phyloP scores from a whole-genome alignment of 2,888 invertebrate species.

The Sussaba pulchella region DNA sequence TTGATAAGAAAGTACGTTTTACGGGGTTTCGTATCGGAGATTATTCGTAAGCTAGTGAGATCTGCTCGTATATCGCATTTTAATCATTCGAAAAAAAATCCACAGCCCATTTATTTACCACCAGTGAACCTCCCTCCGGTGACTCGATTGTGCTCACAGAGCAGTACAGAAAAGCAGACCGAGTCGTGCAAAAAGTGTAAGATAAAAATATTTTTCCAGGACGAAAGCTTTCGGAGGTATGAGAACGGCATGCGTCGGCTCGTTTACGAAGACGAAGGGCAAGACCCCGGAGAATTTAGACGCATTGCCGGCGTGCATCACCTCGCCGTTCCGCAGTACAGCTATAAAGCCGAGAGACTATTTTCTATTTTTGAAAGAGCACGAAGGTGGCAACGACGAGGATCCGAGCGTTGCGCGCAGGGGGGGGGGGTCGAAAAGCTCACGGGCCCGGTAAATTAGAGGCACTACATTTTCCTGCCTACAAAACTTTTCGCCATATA shows the following conservation, averaged over 20 bases:
- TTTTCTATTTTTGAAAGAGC: constrained; percentile 43
- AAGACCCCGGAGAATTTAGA: constrained; percentile 57
- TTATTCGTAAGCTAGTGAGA: too few relatives aligned
- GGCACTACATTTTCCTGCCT: constrained; percentile 62
- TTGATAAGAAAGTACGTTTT: too few relatives aligned
- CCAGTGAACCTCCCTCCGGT: not conserved
- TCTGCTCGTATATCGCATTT: too few relatives aligned
- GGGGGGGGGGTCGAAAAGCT: constrained; percentile 45
- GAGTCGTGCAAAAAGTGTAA: constrained; percentile 33
- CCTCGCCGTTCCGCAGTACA: not conserved
- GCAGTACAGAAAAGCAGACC: not conserved
- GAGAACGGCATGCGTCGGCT: constrained; percentile 26
- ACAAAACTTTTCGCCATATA: constrained; percentile 62
- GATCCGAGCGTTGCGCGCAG: not conserved
- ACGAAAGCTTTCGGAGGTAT: constrained; percentile 27
- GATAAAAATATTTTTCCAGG: constrained; percentile 35
- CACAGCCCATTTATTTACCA: too few relatives aligned
- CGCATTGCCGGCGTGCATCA: constrained; percentile 24
- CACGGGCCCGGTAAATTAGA: constrained; percentile 68
- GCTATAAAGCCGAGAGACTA: constrained; percentile 16
- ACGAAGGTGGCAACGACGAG: not conserved
- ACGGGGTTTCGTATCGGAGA: too few relatives aligned
- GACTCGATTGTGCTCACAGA: not conserved
- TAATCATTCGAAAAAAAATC: not conserved
- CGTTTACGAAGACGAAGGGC: constrained; percentile 61